A percentile compares a stretch with the other conserved stretches of the same genome.
Evolutionary conservation across 2,113 vertebrate species (phyloP).

Genomic region (Eublepharis macularius): DNA sequence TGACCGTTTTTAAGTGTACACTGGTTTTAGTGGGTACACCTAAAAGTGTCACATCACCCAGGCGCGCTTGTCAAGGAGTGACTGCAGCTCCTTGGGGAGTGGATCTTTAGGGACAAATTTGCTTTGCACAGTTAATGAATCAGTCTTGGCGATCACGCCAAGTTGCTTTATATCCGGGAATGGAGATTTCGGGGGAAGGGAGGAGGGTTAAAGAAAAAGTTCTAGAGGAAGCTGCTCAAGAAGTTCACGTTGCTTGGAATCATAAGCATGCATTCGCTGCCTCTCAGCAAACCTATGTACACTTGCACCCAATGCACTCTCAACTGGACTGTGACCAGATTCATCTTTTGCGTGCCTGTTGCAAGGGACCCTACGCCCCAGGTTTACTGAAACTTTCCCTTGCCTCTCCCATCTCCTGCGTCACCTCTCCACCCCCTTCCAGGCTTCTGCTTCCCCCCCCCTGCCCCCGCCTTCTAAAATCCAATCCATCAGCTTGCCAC

Average conservation of each 20-base stretch:
- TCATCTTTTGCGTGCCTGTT: not conserved
- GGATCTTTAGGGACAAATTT: too few species aligned
- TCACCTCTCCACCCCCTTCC: not conserved
- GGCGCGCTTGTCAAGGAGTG: too few species aligned
- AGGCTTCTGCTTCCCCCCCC: accelerated
- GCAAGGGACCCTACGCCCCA: not conserved
- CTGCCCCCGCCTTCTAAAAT: not conserved
- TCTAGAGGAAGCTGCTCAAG: too few species aligned
- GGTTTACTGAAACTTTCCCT: not conserved
- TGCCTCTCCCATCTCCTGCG: accelerated
- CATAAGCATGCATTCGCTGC: not conserved
- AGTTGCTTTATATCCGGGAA: too few species aligned
- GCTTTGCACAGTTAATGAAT: too few species aligned
- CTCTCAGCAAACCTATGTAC: not conserved
- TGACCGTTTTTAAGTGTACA: too few species aligned
- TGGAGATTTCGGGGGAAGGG: too few species aligned
- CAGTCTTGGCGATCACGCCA: too few species aligned
- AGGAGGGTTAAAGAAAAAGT: too few species aligned
- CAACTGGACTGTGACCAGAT: not conserved
- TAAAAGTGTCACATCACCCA: too few species aligned
- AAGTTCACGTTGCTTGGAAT: not conserved
- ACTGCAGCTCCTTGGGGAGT: too few species aligned
- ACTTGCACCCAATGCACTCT: not conserved
- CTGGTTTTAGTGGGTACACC: too few species aligned
- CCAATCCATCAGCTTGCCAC: not conserved